These are phyloP conservation scores for Machimus rusticus DNA, from an alignment of 2,888 invertebrate species.

Conservation along the genomic window DNA sequence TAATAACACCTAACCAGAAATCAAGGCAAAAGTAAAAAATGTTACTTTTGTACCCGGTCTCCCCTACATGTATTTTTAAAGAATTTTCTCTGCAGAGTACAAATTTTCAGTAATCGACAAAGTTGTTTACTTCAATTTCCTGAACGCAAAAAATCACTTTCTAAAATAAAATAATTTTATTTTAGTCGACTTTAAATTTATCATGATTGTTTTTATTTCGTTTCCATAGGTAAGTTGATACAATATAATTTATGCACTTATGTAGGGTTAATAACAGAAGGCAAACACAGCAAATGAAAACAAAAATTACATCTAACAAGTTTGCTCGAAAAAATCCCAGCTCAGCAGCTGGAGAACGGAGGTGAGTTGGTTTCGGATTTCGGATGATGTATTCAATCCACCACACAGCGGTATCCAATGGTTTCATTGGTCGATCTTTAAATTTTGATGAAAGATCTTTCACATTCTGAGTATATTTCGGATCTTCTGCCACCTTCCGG, in stretches of 20 bases:
- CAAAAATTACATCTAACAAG: constrained; percentile 60
- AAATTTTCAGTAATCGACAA: no score
- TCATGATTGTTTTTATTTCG: no score
- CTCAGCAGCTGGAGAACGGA: constrained; percentile 59
- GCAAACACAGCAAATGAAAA: neutral
- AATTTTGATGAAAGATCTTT: constrained; percentile 61
- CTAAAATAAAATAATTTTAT: no score
- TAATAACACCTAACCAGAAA: no score
- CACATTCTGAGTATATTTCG: constrained; percentile 52
- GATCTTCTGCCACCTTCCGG: constrained; percentile 43
- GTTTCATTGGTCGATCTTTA: constrained; percentile 64
- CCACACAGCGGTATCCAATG: constrained; percentile 67
- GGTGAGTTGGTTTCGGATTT: constrained; percentile 65
- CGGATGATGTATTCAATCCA: constrained; percentile 70
- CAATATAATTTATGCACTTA: neutral
- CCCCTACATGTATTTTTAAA: no score
- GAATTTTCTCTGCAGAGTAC: no score
- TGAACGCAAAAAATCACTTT: no score
- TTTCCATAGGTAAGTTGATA: neutral
- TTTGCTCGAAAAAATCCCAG: constrained; percentile 62
- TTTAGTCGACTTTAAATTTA: no score
- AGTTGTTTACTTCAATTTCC: no score
- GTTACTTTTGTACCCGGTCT: no score
- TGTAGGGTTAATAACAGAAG: neutral
- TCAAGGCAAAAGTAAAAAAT: no score